phyloP scores from a whole-genome alignment of 1,140 invertebrate genomes.

The Zaprionus lachaisei region DNA sequence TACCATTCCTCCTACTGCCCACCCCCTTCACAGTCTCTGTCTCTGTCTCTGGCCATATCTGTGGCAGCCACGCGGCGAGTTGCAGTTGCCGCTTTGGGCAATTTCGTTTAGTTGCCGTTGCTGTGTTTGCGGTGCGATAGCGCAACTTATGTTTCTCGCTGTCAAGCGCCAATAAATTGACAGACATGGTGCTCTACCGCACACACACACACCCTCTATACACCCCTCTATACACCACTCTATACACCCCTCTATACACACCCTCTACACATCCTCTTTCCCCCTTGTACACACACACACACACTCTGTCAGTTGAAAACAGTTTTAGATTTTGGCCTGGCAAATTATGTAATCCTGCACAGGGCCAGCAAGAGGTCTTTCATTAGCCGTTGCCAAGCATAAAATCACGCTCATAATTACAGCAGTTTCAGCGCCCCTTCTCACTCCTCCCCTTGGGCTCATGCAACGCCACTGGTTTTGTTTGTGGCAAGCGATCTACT shows the following conservation, averaged over 20 bases:
- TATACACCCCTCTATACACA: background rate
- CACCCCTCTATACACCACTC: background rate
- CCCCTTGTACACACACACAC: background rate
- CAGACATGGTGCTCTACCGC: constrained; percentile 36
- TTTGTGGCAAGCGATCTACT: constrained; percentile 1
- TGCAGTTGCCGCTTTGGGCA: constrained; percentile 26
- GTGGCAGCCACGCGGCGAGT: constrained; percentile 29
- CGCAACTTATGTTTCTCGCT: constrained; percentile 75
- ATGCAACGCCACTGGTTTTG: background rate
- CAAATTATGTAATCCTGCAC: constrained; percentile 53
- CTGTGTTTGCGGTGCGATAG: constrained; percentile 71
- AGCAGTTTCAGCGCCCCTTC: background rate
- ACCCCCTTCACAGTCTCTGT: background rate
- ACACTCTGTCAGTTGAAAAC: constrained; percentile 5
- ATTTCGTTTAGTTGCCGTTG: constrained; percentile 41
- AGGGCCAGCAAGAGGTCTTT: constrained; percentile 16
- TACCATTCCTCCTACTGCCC: background rate
- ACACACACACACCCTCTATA: constrained; percentile 2
- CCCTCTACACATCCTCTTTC: background rate
- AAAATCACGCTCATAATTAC: constrained; percentile 19
- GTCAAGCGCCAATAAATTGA: constrained; percentile 74
- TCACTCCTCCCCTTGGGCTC: background rate
- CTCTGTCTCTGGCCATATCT: constrained; percentile 35
- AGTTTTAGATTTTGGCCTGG: constrained; percentile 29
- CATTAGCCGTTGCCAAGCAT: constrained; percentile 27